Conservation (phyloP, 2,888 invertebrate species). For the Tetrapedia diversipes region DNA sequence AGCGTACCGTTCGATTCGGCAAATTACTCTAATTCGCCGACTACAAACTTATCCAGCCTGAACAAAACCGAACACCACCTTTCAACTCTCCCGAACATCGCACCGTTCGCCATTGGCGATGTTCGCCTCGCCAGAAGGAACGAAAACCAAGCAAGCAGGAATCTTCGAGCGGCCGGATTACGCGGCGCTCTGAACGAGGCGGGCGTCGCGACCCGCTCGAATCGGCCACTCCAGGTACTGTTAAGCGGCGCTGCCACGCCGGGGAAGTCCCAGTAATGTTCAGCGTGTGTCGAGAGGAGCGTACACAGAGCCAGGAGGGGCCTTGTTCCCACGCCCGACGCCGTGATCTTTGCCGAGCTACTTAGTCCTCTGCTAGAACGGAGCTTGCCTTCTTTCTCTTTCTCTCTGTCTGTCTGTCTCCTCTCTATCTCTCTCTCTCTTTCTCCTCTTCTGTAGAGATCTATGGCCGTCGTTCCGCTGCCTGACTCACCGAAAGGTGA, state of each 20-base stretch:
- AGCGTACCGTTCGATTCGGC: too few relatives aligned
- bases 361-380: constrained; percentile 72
- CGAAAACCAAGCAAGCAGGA: neutral
- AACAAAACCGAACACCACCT: too few relatives aligned
- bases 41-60: too few relatives aligned
- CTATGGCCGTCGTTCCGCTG: constrained; percentile 53
- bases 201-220: constrained; percentile 51
- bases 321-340: constrained; percentile 81
- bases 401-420: constrained; percentile 58
- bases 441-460: constrained; percentile 58
- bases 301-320: constrained; percentile 64
- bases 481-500: constrained; percentile 46
- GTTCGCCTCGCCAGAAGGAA: neutral
- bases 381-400: constrained; percentile 62
- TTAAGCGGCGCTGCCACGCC: constrained; percentile 59
- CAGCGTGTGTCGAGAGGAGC: constrained; percentile 36
- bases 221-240: constrained; percentile 69
- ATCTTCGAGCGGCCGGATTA: neutral
- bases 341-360: constrained; percentile 80
- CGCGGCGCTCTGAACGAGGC: constrained; percentile 48
- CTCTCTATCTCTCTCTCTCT: constrained; percentile 46
- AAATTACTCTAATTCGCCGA: too few relatives aligned
- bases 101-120: neutral
- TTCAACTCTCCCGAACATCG: too few relatives aligned
- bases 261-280: constrained; percentile 65